Conservation (phyloP, 2,113 vertebrate genomes). For the Pardalotus punctatus region DNA sequence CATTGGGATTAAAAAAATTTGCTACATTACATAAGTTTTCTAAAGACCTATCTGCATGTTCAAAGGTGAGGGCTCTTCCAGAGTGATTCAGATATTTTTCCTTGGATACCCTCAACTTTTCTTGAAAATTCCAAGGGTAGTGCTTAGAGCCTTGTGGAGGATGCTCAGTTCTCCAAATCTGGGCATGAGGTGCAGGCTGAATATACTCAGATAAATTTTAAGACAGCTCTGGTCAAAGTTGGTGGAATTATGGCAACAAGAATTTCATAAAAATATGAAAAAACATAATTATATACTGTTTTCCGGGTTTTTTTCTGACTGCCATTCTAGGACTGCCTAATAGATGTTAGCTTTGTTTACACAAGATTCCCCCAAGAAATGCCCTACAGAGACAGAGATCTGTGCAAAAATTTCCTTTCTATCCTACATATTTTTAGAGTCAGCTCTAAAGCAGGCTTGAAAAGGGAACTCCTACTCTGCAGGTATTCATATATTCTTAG, state of each 20-base stretch:
- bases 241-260: not conserved
- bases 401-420: not conserved
- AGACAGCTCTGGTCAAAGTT: not conserved
- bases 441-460: not conserved
- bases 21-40: not conserved
- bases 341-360: not conserved
- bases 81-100: not conserved
- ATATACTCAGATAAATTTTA: not conserved
- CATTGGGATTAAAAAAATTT: not conserved
- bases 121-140: not conserved
- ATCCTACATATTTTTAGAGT: not conserved
- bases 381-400: not conserved
- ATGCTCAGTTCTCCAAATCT: not conserved
- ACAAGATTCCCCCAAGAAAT: not conserved
- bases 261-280: not conserved
- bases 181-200: not conserved
- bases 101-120: not conserved
- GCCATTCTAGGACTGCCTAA: not conserved
- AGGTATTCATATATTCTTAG: not conserved
- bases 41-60: not conserved
- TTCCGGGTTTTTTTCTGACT: not conserved
- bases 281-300: not conserved
- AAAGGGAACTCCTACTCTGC: not conserved
- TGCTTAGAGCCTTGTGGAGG: rapidly evolving
- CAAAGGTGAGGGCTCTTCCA: not conserved